Evolutionary conservation across 2,113 vertebrate species (phyloP).

Genomic region (Numida meleagris): DNA sequence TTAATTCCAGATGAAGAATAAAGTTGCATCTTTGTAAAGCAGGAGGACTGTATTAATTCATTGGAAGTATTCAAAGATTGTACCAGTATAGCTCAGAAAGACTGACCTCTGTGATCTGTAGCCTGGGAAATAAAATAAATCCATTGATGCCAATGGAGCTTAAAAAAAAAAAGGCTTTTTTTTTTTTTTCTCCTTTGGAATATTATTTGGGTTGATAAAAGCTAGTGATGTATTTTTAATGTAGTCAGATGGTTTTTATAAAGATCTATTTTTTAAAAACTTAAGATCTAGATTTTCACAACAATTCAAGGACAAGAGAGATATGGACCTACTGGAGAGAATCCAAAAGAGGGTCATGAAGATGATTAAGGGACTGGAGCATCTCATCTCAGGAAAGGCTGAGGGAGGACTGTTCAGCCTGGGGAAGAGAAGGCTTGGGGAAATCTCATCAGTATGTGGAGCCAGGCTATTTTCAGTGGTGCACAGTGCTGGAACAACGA

Average conservation of each 20-base stretch:
- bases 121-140: not conserved
- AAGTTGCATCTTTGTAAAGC: not conserved
- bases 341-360: not conserved
- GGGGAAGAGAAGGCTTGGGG: not conserved
- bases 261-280: not conserved
- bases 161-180: not conserved
- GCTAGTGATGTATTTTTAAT: not conserved
- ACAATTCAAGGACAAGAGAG: not conserved
- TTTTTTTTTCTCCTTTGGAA: not conserved
- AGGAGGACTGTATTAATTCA: not conserved
- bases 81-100: not conserved
- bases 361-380: not conserved
- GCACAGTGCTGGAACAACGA: not conserved
- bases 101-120: not conserved
- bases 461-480: not conserved
- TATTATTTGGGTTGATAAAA: conserved; percentile 11
- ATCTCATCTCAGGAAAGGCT: not conserved
- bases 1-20: not conserved
- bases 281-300: not conserved
- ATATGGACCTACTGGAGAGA: not conserved
- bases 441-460: not conserved
- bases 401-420: not conserved
- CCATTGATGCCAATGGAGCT: not conserved
- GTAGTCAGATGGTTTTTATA: not conserved
- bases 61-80: not conserved